phyloP scores from a whole-genome alignment of 2,797 vertebrate genomes.

The Peromyscus attwateri region DNA sequence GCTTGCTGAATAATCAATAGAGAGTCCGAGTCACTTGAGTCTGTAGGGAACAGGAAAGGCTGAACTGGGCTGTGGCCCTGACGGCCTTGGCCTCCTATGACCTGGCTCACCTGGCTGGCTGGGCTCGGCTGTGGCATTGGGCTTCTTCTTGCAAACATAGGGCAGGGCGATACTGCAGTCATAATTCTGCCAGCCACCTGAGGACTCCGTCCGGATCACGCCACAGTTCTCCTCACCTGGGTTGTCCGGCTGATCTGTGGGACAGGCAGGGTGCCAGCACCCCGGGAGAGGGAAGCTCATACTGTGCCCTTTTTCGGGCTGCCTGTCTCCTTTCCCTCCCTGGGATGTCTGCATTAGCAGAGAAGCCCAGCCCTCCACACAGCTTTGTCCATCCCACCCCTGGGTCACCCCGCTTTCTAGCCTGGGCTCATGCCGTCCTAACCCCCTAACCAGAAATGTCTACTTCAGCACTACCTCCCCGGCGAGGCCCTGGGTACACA shows the following conservation, averaged over 20 bases:
- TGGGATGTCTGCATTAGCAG: no score
- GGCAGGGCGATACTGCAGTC: constrained; percentile 96
- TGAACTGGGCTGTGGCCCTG: not conserved
- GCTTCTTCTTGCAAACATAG: constrained; percentile 97
- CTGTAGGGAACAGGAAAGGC: not conserved
- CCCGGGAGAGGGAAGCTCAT: constrained; percentile 55
- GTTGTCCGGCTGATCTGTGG: constrained; percentile 94
- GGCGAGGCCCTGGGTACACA: not conserved
- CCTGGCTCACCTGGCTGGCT: constrained; percentile 92
- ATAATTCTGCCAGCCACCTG: constrained; percentile 96
- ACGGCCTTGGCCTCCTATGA: fast-evolving
- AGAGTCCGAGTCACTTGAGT: not conserved
- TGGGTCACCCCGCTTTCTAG: not conserved
- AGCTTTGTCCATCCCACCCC: not conserved
- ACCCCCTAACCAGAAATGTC: not conserved
- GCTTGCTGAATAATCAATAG: not conserved
- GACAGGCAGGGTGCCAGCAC: constrained; percentile 27
- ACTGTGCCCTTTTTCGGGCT: fast-evolving
- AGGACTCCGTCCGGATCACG: constrained; percentile 95
- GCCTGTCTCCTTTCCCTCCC: not conserved
- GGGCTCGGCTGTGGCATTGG: constrained; percentile 92
- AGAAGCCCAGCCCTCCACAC: not conserved
- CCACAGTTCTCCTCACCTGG: constrained; percentile 96
- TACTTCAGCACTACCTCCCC: not conserved
- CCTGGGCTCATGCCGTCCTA: not conserved